Evolutionary conservation across 2,113 vertebrate species (phyloP).

Genomic region (Phocoena phocoena): DNA sequence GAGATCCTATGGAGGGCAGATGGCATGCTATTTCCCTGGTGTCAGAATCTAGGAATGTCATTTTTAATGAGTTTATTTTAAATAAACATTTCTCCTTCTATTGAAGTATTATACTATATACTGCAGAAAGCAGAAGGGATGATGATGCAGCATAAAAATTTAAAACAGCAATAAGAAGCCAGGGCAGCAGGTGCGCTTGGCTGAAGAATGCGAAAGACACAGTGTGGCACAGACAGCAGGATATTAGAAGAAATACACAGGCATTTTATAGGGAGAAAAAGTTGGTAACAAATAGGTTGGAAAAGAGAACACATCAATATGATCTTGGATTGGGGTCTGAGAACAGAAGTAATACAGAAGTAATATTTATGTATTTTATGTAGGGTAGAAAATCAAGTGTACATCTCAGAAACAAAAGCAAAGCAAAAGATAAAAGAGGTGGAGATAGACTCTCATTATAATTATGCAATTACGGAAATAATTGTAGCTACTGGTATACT

Average conservation of each 20-base stretch:
- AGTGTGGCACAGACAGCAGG: constrained; percentile 60
- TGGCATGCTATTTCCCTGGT: constrained; percentile 59
- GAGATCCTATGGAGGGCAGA: constrained; percentile 62
- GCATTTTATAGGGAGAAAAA: constrained; percentile 24
- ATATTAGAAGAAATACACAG: constrained; percentile 6
- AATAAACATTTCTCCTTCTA: constrained; percentile 66
- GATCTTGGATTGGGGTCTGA: not conserved
- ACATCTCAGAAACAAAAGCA: not conserved
- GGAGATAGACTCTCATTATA: not conserved
- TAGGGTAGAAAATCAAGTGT: not conserved
- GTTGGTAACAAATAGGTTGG: not conserved
- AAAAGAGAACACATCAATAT: not conserved
- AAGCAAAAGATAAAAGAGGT: not conserved
- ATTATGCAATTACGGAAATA: not conserved
- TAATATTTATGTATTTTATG: constrained; percentile 10
- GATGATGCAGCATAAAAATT: constrained; percentile 62
- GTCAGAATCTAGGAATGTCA: constrained; percentile 57
- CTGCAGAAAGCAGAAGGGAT: constrained; percentile 50
- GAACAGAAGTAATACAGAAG: not conserved
- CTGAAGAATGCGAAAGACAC: constrained; percentile 43
- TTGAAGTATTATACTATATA: constrained; percentile 50
- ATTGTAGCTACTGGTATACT: not conserved
- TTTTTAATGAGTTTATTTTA: constrained; percentile 69
- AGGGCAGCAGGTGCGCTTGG: constrained; percentile 73
- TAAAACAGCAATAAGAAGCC: constrained; percentile 53